Percentiles rank a stretch among this genome's conserved stretches.
These are phyloP conservation scores for Macrotus californicus DNA, from an alignment of 2,113 vertebrate species.

Conservation along the genomic window DNA sequence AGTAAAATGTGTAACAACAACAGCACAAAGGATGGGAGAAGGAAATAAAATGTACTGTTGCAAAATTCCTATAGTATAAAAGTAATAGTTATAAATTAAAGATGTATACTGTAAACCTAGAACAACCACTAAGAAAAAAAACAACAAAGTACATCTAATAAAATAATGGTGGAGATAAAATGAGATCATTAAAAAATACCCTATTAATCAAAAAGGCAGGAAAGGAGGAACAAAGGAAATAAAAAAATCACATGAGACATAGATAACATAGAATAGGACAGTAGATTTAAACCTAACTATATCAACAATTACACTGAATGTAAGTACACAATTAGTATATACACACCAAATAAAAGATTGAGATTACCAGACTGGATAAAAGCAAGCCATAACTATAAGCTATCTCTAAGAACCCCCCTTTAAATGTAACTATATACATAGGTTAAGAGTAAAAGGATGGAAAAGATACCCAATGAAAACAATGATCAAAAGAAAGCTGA, in stretches of 20 bases:
- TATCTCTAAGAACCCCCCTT: neutral
- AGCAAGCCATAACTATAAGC: neutral
- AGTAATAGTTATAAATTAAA: neutral
- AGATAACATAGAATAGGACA: neutral
- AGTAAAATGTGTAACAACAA: neutral
- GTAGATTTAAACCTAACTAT: neutral
- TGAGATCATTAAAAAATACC: neutral
- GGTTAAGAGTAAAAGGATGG: neutral
- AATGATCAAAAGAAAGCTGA: neutral
- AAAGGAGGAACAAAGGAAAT: neutral
- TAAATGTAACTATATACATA: neutral
- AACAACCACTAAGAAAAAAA: neutral
- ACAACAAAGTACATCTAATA: neutral
- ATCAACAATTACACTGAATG: neutral
- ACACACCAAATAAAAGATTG: neutral
- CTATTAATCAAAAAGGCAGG: neutral
- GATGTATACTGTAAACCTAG: neutral
- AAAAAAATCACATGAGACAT: neutral
- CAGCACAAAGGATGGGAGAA: neutral
- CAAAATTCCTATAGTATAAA: neutral
- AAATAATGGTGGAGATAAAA: neutral
- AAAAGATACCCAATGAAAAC: neutral
- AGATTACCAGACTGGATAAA: neutral
- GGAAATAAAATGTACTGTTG: neutral
- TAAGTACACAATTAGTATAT: neutral